Base-by-base conservation (phyloP, 1,140 invertebrate species). In the Archivesica marissinica region DNA sequence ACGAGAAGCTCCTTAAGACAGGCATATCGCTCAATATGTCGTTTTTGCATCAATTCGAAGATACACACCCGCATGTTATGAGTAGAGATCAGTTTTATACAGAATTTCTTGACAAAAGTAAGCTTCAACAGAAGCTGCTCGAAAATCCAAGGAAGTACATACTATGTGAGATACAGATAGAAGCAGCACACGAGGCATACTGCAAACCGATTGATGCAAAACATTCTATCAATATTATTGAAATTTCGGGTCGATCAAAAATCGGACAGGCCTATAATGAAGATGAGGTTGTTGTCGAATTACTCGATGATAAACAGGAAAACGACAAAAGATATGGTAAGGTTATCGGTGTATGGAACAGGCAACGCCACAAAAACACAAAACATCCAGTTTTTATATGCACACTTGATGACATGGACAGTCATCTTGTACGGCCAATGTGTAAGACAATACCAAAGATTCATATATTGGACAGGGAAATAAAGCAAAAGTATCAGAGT, bases 231-330 rank as follows among this genome's bases (percentile, higher is more conserved):
- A 50, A 74, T 20, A 74, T 87, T 17, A 90, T 93, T 52, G 75
- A 88, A 47, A 92, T 93, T 17, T 81, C 72, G 2, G 89, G 91
- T 0, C 74, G 92, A 76, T 88, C 88, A 47, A 91, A 89, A 81
- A 89, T 88, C 80, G 92, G 92, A 11, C 89, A 81, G 66, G 79
- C 88, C 6, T 92, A 90, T 82, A 86, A 86, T 28, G 90, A 86
- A 41, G 92, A 93, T 86, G 89, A 88, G 41, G 92, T 93, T n/a
- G 72, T 91, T 23, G 92, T 93, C 0, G 86, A 92, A 77, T 50
- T 93, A 13, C 61, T 91, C 11, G 83, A 85, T 28, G 66, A 87
- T 23, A 38, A 72, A 41, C 23, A 77, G 17, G 0, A 61, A 23
- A 75, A 61, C 28, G 30, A 70, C n/a, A 83, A 76, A 23, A 44